Base-by-base conservation (phyloP, 2,113 vertebrate genomes). In the Callionymus lyra region DNA sequence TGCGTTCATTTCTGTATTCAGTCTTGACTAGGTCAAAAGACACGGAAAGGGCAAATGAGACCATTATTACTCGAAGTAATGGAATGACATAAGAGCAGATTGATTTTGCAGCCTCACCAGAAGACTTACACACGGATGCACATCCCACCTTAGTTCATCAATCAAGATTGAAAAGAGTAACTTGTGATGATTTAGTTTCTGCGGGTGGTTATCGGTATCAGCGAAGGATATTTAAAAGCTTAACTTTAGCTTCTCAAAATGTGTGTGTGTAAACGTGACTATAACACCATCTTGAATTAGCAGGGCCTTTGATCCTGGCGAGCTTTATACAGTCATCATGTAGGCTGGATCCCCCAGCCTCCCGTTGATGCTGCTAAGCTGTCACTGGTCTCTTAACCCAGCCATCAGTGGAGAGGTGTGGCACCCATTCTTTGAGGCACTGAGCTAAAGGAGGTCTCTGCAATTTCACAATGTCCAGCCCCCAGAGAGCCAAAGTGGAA, bases 401-500 rank as follows among this genome's bases (percentile, higher is more conserved):
- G 41, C 55, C 31, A 53, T 63, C 56, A 50, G 41, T 59, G 39
- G 38, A 53, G 65, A 47, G 69, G 68, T 38, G 59, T 69, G 67
- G 57, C 66, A 37, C 6, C 38, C 12, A 44, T 50, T 47, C 59
- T 63, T 59, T 62, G 54, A 61, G 55, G 56, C 46, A 50, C 54
- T 40, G 44, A 56, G 56, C 56, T 43, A 51, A 62, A 47, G 33
- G 57, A 42, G 41, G 44, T 59, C 56, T 72, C 53, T 51, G 46
- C 62, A 46, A 56, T 59, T 48, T 50, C 48, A 66, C 67, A 72
- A 64, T 64, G 67, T 65, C 65, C 48, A 13, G 53, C 68, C 70
- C 68, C 68, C 31, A 46, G 71, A 70, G 69, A 75, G 74, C 62
- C 71, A 65, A 78, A 65, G 77, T 83, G 81, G 79, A 82, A 82